Evolutionary conservation across 2,113 vertebrate species (phyloP).

Genomic region (Mus spicilegus): DNA sequence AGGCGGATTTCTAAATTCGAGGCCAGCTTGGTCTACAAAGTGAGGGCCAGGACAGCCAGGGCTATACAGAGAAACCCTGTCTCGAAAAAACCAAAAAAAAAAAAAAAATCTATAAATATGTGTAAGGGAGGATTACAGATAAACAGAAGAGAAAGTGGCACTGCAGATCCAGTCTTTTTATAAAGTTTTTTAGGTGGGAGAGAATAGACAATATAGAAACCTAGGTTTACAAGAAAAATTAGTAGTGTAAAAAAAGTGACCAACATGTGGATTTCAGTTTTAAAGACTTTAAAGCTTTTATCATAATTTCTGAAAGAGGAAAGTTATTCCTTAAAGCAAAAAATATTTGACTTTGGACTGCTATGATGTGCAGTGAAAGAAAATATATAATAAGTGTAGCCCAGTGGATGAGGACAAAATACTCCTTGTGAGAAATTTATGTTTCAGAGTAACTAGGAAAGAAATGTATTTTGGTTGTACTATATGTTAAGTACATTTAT

Average conservation of each 20-base stretch:
- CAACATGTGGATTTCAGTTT: neutral
- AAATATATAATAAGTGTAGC: neutral
- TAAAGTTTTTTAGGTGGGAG: neutral
- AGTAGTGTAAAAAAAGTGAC: neutral
- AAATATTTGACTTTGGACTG: neutral
- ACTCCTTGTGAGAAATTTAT: neutral
- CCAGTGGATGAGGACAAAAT: neutral
- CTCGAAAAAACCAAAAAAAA: too few relatives aligned
- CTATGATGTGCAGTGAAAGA: neutral
- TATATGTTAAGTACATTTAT: neutral
- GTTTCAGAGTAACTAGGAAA: neutral
- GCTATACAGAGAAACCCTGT: too few relatives aligned
- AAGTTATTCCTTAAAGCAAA: neutral
- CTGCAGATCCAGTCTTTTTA: neutral
- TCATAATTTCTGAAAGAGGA: neutral
- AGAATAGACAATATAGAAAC: neutral
- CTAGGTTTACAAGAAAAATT: neutral
- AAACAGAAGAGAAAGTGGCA: slow-evolving; percentile 21
- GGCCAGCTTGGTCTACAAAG: too few relatives aligned
- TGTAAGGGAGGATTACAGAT: neutral
- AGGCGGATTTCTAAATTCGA: too few relatives aligned
- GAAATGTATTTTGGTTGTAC: neutral
- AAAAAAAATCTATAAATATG: neutral
- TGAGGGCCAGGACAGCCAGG: too few relatives aligned
- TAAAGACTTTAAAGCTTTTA: neutral